Percentiles rank a stretch among this genome's conserved stretches.
phyloP scores from a whole-genome alignment of 2,797 vertebrate species.

The Phataginus tricuspis region DNA sequence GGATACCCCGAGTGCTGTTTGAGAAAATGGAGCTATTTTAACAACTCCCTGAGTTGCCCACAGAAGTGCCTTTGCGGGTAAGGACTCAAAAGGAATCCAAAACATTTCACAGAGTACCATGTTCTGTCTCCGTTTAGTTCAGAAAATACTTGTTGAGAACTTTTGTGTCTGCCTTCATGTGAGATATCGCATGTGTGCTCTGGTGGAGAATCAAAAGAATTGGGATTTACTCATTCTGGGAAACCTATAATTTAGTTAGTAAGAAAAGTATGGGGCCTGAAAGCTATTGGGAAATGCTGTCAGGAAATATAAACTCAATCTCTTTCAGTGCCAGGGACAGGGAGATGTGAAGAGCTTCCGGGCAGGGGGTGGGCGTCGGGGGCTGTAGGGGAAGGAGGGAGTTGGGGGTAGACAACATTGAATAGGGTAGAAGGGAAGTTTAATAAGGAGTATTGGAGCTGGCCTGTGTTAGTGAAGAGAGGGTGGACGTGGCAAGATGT shows the following conservation, averaged over 20 bases:
- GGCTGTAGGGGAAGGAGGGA: background rate
- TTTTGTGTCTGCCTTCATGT: background rate
- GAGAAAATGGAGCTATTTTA: background rate
- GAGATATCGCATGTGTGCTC: background rate
- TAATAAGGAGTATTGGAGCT: background rate
- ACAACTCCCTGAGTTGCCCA: background rate
- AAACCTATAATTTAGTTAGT: background rate
- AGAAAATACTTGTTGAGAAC: background rate
- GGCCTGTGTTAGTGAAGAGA: background rate
- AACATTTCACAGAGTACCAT: background rate
- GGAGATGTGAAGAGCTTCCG: rapidly evolving
- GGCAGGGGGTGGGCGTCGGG: background rate
- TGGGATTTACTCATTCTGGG: background rate
- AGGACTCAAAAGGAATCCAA: background rate
- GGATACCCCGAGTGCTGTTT: background rate
- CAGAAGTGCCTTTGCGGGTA: background rate
- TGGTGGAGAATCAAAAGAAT: background rate
- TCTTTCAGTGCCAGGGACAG: background rate
- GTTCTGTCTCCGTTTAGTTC: background rate
- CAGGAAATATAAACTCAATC: background rate
- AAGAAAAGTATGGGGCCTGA: background rate
- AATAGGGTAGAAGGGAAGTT: rapidly evolving
- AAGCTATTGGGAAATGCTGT: background rate
- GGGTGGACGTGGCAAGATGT: background rate
- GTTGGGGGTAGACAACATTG: background rate